phyloP scores from a whole-genome alignment of 2,113 vertebrate species.

The Catharus bicknelli region DNA sequence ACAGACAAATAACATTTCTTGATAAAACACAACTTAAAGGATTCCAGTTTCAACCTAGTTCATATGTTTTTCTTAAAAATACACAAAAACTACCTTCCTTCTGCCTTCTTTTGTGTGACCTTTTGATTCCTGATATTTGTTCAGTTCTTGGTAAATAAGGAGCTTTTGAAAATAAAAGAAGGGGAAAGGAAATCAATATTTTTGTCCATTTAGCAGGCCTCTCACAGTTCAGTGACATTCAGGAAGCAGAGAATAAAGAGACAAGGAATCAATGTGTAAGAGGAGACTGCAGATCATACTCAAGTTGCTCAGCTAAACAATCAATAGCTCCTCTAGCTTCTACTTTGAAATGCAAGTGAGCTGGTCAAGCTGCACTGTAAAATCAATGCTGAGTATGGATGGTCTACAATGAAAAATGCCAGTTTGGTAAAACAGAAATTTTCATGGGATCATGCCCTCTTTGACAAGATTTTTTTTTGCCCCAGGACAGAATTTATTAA shows the following conservation, averaged over 20 bases:
- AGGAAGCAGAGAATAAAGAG: conserved; percentile 55
- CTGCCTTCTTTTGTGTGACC: conserved; percentile 12
- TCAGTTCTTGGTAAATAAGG: conserved; percentile 70
- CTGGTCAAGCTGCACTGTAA: conserved; percentile 36
- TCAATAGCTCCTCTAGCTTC: conserved; percentile 60
- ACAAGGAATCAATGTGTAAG: conserved; percentile 63
- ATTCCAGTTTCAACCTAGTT: conserved; percentile 8
- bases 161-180: conserved; percentile 62
- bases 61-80: not conserved
- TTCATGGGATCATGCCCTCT: not conserved
- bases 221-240: conserved; percentile 69
- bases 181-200: conserved; percentile 75
- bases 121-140: conserved; percentile 60
- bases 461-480: not conserved
- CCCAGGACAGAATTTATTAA: not conserved
- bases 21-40: not conserved
- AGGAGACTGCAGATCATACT: conserved; percentile 57
- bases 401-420: not conserved
- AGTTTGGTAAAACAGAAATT: not conserved
- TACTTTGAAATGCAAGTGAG: conserved; percentile 60
- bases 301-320: conserved; percentile 38
- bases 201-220: conserved; percentile 72
- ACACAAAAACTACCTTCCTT: not conserved
- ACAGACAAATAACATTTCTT: not conserved
- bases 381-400: not conserved